Base-by-base conservation (phyloP, 2,888 invertebrate species). In the Bellardia pandia region DNA sequence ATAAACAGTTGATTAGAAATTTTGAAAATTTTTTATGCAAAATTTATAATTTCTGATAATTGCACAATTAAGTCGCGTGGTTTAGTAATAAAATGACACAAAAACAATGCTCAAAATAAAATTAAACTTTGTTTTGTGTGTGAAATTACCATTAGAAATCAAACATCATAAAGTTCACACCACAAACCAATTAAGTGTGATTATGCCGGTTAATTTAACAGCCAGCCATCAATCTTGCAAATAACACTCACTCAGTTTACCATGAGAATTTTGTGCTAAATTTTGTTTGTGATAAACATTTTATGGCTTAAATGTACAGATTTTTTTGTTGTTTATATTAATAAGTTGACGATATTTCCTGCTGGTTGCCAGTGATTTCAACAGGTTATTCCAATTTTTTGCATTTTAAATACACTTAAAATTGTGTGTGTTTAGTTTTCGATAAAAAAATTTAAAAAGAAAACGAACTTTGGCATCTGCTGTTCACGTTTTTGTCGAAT, bases 401-500 rank as follows among this genome's bases (percentile, higher is more conserved):
- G 16, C 42, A 45, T 30, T 68, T 68, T 2, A 45, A 68, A 45
- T 51, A 11, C 14, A 68, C 30, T 69, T 68, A 13, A 56, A 68
- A 60, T 69, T 13, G 7, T 66, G 45, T n/a, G 14, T 37, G 56
- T 45, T 56, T 40, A 72, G 30, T 30, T 16, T 23, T 56, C 48
- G 37, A 66, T 40, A 53, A 37, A 56, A 58, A 64, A 66, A 51
- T 7, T 6, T 66, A 45, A 69, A 51, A 40, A 69, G 53, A 37
- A 53, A 83, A 71, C 66, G 45, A 83, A 76, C 66, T 80, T 66
- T 84, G 76, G 69, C 75, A 83, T 71, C 71, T 69, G 78, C 40
- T 86, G 84, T 84, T 86, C 86, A 86, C 86, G 86, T 74, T 84
- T 77, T 68, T 77, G 66, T n/a, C 62, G 80, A 84, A 74, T 86